Base-by-base conservation (phyloP, 2,113 vertebrate genomes). In the Halcyon malimbica region DNA sequence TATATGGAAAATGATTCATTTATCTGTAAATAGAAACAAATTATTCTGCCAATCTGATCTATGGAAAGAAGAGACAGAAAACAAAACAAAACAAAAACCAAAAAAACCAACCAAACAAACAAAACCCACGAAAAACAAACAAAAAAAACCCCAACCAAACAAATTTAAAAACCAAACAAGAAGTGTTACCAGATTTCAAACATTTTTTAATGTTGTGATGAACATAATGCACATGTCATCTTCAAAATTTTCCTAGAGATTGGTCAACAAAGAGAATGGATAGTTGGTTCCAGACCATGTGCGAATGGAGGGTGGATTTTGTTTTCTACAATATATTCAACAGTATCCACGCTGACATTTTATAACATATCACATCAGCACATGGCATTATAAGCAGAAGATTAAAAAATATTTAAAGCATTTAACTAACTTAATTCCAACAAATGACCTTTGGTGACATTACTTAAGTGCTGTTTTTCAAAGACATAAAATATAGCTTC, bases 351-450 rank as follows among this genome's bases (percentile, higher is more conserved):
- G 37, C 1, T 89, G 80, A 88, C 51, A 89, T 96, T 95, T 89
- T 83, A 54, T 41, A 90, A 28, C 26, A 70, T 89, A 75, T 37
- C 57, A 56, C 82, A 42, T 48, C 65, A 89, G 33, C 48, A 78
- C 14, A 75, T 56, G 48, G 42, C 35, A 84, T 93, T 92, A 75
- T 56, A 33, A 71, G 42, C 75, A 51, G 60, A 86, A 75, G 80
- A 71, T 71, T 71, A 51, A 82, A 94, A 86, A 92, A 69, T 16
- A 56, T 92, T 71, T 91, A 73, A 89, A 76, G 13, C 24, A 35
- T 92, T 92, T 84, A 84, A 75, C 35, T 56, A 65, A 91, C 57
- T 94, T 92, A 51, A 91, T 95, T 95, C 16, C 56, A 75, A 23
- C 60, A 89, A 80, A 41, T 83, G 46, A 77, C 57, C 24, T 93